A percentile compares a stretch with the other conserved stretches of the same genome.
phyloP scores from a whole-genome alignment of 1,140 invertebrate genomes.

The Lasaia peninsularis region DNA sequence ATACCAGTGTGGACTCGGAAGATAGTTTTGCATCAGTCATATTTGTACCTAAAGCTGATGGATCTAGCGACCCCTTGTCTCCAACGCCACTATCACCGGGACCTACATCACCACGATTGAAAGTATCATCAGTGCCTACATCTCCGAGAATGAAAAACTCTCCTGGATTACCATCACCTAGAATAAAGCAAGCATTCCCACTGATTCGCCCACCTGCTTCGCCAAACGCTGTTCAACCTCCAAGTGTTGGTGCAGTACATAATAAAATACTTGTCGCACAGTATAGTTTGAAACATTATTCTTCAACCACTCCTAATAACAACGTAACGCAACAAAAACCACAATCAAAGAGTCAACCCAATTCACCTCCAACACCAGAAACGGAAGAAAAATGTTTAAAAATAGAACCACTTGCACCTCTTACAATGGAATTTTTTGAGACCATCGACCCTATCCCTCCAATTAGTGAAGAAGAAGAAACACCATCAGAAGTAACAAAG shows the following conservation, averaged over 20 bases:
- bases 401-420: constrained; percentile 41
- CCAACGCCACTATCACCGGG: constrained; percentile 79
- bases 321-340: constrained; percentile 42
- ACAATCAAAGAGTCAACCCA: constrained; percentile 72
- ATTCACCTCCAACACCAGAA: constrained; percentile 68
- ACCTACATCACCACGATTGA: constrained; percentile 79
- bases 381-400: constrained; percentile 53
- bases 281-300: constrained; percentile 67
- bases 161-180: constrained; percentile 79
- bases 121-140: constrained; percentile 83
- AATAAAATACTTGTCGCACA: constrained; percentile 71
- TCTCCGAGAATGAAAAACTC: constrained; percentile 81
- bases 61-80: constrained; percentile 78
- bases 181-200: constrained; percentile 80
- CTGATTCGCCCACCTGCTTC: constrained; percentile 78
- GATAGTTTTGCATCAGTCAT: constrained; percentile 95
- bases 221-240: constrained; percentile 71
- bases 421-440: constrained; percentile 55
- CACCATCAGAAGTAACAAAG: constrained; percentile 56
- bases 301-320: constrained; percentile 43
- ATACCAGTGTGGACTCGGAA: constrained; percentile 94
- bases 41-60: constrained; percentile 84
- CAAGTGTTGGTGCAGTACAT: constrained; percentile 49
- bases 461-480: constrained; percentile 65
- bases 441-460: constrained; percentile 61